Evolutionary conservation across 2,113 vertebrate species (phyloP), one percentile per base, ranked within the genome.

Genomic region (Chlamydotis undulata): DNA sequence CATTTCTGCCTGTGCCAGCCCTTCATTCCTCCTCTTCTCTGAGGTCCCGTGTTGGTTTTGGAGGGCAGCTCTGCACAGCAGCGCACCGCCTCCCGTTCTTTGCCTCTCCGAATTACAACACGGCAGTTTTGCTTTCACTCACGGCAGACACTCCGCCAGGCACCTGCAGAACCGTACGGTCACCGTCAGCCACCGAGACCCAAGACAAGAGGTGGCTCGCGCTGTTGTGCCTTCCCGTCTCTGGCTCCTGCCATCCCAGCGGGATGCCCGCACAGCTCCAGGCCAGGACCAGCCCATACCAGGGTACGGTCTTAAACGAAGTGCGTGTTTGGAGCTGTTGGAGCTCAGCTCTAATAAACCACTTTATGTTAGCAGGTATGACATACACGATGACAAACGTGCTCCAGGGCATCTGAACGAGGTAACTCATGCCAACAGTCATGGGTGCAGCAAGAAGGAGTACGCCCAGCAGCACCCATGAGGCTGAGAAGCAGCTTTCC

Each of bases 121-220:
- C 57, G 73, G 68, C 29, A 60, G 60, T 47, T 88, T 56, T 65
- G 80, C 47, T 28, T 65, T n/a, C n/a, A 6, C 33, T 56, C 35
- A 13, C 41, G 0, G 0, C 49, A 52, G 11, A 56, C 9, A 39
- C 75, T 85, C 13, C 2, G 4, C 15, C 79, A 61, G 14, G 77
- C 61, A 92, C 77, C 77, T 79, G 56, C 57, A 28, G 77, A 47
- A 28, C 33, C 7, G 2, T 55, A 60, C 2, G 0, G 55, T 5
- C 60, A 25, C 26, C 13, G 4, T 1, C 0, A 0, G 65, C 45
- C 61, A 29, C 53, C 1, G 1, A 45, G 39, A 74, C 41, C 16
- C 61, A 25, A 31, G 7, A 45, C 5, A 10, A 28, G 56, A 52
- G 31, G 45, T 1, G 8, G 29, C 41, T 21, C 0, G 0, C 1